A percentile compares a stretch with the other conserved stretches of the same genome.
Conservation (phyloP, 2,797 vertebrate genomes). For the Acanthornis magna region DNA sequence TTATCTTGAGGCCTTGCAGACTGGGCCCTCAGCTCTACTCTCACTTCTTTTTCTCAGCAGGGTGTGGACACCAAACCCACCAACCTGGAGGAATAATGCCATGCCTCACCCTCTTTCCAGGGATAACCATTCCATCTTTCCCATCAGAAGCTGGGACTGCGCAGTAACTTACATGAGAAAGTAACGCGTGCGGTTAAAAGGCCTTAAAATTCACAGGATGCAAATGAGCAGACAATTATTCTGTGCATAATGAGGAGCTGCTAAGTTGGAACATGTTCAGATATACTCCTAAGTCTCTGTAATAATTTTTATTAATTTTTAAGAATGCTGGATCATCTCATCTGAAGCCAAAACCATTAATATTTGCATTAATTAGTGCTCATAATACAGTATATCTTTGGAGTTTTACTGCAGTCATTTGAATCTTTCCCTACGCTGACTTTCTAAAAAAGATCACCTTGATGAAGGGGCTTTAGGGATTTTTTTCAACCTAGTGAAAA, state of each 20-base stretch:
- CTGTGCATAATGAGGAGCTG: slow-evolving; percentile 35
- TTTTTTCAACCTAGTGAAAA: not conserved
- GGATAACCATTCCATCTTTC: not conserved
- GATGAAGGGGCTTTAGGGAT: not conserved
- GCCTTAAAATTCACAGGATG: slow-evolving; percentile 20
- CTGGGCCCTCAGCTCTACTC: not conserved
- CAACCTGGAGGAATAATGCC: not conserved
- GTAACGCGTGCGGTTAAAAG: not conserved
- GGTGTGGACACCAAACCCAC: not conserved
- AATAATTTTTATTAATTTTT: slow-evolving; percentile 54
- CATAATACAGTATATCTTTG: slow-evolving; percentile 26
- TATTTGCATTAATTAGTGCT: slow-evolving; percentile 44
- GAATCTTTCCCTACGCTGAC: not conserved
- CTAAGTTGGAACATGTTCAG: slow-evolving; percentile 45
- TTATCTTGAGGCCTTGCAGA: not conserved
- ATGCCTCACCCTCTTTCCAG: not conserved
- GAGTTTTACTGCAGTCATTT: slow-evolving; percentile 19
- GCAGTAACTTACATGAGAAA: not conserved
- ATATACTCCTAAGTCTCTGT: not conserved
- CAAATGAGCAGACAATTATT: slow-evolving; percentile 41
- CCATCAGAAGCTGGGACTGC: not conserved
- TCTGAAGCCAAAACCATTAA: slow-evolving; percentile 45
- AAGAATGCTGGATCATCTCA: slow-evolving; percentile 50
- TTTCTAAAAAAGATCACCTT: slow-evolving; percentile 5
- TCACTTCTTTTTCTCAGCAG: not conserved